Evolutionary conservation across 2,888 invertebrate species (phyloP), one percentile per base, ranked within the genome.

Genomic region (Gymnocheta viridis): DNA sequence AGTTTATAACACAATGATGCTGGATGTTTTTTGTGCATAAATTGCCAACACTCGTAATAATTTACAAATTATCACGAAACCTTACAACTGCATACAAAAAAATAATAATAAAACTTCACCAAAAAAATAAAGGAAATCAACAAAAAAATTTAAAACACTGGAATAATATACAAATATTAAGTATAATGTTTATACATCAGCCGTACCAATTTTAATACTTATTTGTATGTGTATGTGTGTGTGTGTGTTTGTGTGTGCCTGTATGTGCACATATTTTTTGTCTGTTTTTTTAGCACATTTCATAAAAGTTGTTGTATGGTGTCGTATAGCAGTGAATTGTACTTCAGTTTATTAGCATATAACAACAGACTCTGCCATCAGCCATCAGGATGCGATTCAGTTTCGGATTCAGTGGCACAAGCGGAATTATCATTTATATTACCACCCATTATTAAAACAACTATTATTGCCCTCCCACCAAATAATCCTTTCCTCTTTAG

Each of bases 21-120:
- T 70, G 82, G 41, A 51, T 76, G 76, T 60, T 81, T 74, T 84
- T 84, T 84, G 84, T 69, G 84, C 76, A 84, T 84, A 81, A 80
- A 81, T 84, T 84, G 72, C 84, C 81, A 81, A 84, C 84, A 84
- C 81, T 84, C 81, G 84, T 77, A 80, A 81, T 84, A 84, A 84
- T 84, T 84, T 80, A 81, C 77, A 84, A 83, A 83, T 83, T 83
- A 83, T 83, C 83, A 80, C 76, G 72, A 83, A 83, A 76, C 83
- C 76, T 58, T 70, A 67, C 58, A 73, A 38, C 58, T 58, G 38
- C 56, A 14, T 32, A 70, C 29, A 29, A 29, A 22, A 60, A 47
- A 58, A 60, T 51, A 51, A 22, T 22, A 56, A 54, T 38, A 69
- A 41, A 66, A 82, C 5, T 58, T 73, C 19, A 69, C 51, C 5